Evolutionary conservation across 2,113 vertebrate genomes (phyloP).

Genomic region (Phocoena phocoena): DNA sequence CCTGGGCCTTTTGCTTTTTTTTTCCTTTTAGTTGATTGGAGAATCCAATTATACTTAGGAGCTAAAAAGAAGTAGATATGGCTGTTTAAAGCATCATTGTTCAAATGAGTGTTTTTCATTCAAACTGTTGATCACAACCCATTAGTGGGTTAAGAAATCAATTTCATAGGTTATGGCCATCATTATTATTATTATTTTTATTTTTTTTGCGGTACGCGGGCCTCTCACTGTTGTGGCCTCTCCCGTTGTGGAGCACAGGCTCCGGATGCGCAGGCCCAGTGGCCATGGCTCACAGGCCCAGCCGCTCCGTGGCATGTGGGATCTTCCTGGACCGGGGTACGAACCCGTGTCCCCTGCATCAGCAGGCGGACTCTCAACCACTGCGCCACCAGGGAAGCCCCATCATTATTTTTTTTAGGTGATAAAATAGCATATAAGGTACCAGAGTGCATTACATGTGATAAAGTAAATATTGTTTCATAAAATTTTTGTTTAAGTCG

Average conservation of each 20-base stretch:
- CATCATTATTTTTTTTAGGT: background rate
- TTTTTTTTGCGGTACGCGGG: no score
- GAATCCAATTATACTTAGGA: background rate
- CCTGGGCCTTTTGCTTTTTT: background rate
- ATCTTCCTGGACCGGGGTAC: no score
- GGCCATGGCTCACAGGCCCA: no score
- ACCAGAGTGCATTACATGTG: background rate
- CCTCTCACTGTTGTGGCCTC: no score
- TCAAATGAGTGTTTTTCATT: background rate
- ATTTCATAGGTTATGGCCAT: background rate
- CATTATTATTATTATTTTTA: background rate
- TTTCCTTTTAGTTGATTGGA: background rate
- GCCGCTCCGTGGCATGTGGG: no score
- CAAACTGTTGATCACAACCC: background rate
- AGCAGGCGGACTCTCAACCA: no score
- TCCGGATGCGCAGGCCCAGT: no score
- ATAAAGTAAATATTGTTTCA: background rate
- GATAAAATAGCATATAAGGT: background rate
- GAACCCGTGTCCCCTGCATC: no score
- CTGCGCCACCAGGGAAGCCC: no score
- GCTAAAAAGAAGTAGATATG: background rate
- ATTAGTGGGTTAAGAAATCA: background rate
- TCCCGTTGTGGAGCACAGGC: no score
- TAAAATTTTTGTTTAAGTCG: background rate
- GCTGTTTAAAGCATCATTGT: background rate